Evolutionary conservation across 1,140 invertebrate species (phyloP).

Genomic region (Harlomillsia oculata): DNA sequence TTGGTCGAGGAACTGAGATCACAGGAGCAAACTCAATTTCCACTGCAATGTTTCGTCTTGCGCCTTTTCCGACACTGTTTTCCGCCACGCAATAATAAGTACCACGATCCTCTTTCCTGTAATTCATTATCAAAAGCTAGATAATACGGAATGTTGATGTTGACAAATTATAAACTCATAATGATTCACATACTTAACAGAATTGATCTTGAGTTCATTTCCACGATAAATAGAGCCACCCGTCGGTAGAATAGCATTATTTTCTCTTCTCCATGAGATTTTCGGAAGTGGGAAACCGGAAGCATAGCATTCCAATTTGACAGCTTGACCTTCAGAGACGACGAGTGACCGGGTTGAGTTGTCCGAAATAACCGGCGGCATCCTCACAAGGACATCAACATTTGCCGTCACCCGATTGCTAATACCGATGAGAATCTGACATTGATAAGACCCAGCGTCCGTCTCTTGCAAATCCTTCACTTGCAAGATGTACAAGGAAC

Average conservation of each 20-base stretch:
- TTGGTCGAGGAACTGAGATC: slow-evolving; percentile 65
- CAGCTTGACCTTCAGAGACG: slow-evolving; percentile 65
- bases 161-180: not conserved
- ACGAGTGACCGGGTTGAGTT: slow-evolving; percentile 80
- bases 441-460: slow-evolving; percentile 77
- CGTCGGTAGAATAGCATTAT: slow-evolving; percentile 82
- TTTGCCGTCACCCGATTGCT: slow-evolving; percentile 69
- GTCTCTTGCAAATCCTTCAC: slow-evolving; percentile 92
- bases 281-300: slow-evolving; percentile 61
- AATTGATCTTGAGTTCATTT: slow-evolving; percentile 66
- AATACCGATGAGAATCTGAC: slow-evolving; percentile 69
- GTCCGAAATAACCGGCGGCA: slow-evolving; percentile 82
- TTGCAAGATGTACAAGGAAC: slow-evolving; percentile 68
- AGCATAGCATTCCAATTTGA: slow-evolving; percentile 77
- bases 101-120: slow-evolving; percentile 32
- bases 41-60: slow-evolving; percentile 72
- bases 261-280: slow-evolving; percentile 83
- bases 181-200: slow-evolving; percentile 35
- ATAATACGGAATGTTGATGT: not conserved
- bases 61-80: slow-evolving; percentile 55
- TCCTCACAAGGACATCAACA: slow-evolving; percentile 69
- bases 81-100: slow-evolving; percentile 70
- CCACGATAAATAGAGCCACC: slow-evolving; percentile 75
- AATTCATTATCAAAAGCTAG: not conserved
- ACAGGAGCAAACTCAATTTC: slow-evolving; percentile 82